These are phyloP conservation scores for Luffia ferchaultella DNA, from an alignment of 2,888 invertebrate species.

Conservation along the genomic window DNA sequence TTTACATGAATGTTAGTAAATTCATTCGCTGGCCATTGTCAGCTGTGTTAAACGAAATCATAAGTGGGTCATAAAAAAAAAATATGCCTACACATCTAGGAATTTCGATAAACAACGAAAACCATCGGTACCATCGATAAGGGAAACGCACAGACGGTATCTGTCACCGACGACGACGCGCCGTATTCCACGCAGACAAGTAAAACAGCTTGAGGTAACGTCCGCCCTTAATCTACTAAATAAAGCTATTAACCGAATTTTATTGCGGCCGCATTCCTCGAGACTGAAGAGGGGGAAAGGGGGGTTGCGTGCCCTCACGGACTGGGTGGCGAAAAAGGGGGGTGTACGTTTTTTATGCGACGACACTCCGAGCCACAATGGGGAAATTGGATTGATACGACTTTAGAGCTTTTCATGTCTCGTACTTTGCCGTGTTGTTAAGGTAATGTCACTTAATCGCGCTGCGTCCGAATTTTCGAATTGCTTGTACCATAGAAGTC, in stretches of 20 bases:
- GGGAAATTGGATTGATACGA: slow-evolving; percentile 63
- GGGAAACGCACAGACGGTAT: neutral
- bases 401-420: slow-evolving; percentile 45
- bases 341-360: slow-evolving; percentile 55
- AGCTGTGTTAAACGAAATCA: too few species aligned
- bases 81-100: too few species aligned
- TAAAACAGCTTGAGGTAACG: slow-evolving; percentile 14
- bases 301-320: slow-evolving; percentile 29
- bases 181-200: neutral
- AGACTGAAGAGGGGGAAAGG: slow-evolving; percentile 21
- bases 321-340: slow-evolving; percentile 35
- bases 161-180: neutral
- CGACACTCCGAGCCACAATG: slow-evolving; percentile 47
- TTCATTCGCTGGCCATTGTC: too few species aligned
- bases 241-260: slow-evolving; percentile 52
- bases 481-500: too few species aligned
- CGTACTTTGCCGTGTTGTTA: neutral
- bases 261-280: slow-evolving; percentile 31
- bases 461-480: too few species aligned
- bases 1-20: too few species aligned
- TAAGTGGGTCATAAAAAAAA: too few species aligned
- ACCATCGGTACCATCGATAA: too few species aligned
- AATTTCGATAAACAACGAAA: too few species aligned
- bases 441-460: neutral
- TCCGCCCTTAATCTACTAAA: slow-evolving; percentile 25